A percentile compares a stretch with the other conserved stretches of the same genome.
Conservation (phyloP, 1,140 invertebrate genomes). For the Drosophila repleta region DNA sequence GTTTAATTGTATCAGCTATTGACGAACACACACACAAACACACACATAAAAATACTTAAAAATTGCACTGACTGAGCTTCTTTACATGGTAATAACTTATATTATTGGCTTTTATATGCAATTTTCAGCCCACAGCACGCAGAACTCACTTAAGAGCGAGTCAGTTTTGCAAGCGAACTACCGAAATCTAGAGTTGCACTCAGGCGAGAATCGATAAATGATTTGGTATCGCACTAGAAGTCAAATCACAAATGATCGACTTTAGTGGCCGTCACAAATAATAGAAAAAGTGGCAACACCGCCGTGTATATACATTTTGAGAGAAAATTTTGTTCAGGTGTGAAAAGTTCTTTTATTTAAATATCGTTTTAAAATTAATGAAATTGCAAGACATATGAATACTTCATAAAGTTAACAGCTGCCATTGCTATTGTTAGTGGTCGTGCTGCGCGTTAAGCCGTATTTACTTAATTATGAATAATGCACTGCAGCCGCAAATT, state of each 20-base stretch:
- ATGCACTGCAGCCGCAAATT: conserved; percentile 52
- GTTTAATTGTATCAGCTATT: conserved; percentile 24
- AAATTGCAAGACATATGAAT: conserved; percentile 1
- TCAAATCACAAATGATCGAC: conserved; percentile 13
- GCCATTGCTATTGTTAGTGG: not conserved
- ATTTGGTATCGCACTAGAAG: conserved; percentile 3
- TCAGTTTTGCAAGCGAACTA: conserved; percentile 28
- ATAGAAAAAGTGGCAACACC: conserved; percentile 39
- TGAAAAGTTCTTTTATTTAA: conserved; percentile 56
- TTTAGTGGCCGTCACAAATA: conserved; percentile 7
- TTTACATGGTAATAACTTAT: conserved; percentile 57
- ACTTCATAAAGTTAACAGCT: not conserved
- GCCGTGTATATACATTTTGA: conserved; percentile 62
- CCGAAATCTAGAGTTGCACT: conserved; percentile 18
- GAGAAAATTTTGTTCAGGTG: conserved; percentile 61
- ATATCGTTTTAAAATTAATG: conserved; percentile 20
- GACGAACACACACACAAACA: conserved; percentile 26
- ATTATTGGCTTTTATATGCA: conserved; percentile 52
- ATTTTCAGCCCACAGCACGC: conserved; percentile 45
- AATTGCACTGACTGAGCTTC: conserved; percentile 32
- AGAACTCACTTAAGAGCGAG: conserved; percentile 33
- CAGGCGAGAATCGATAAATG: conserved; percentile 11
- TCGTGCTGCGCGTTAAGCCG: conserved; percentile 8
- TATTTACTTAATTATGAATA: conserved; percentile 29
- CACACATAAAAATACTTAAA: conserved; percentile 28